phyloP scores from a whole-genome alignment of 1,140 invertebrate genomes.

The Coptotermes formosanus region DNA sequence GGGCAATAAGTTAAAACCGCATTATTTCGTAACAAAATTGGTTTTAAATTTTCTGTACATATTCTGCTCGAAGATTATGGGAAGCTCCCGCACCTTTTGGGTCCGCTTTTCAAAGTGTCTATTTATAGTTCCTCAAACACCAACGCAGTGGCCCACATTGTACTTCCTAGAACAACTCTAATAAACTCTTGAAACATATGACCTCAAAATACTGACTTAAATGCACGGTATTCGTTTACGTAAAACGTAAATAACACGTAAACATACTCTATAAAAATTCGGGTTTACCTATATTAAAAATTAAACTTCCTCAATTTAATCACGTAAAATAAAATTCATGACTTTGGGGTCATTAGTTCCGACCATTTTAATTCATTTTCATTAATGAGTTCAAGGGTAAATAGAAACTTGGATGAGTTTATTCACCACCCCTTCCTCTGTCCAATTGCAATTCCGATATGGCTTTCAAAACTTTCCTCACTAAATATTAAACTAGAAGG shows the following conservation, averaged over 20 bases:
- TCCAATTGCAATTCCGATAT: neutral
- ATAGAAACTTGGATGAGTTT: neutral
- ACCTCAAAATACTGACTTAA: neutral
- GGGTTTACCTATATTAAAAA: no score
- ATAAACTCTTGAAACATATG: no score
- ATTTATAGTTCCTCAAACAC: no score
- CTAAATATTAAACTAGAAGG: constrained; percentile 4
- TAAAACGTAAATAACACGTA: neutral
- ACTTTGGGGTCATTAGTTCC: neutral
- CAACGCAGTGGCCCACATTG: no score
- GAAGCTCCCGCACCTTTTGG: no score
- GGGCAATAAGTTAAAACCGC: no score
- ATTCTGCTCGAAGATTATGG: no score
- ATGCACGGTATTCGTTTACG: neutral
- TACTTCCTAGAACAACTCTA: no score
- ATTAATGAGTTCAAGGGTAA: constrained; percentile 9
- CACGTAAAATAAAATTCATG: neutral
- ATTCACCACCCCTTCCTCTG: neutral
- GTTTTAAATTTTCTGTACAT: no score
- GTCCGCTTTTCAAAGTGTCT: no score
- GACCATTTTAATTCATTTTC: neutral
- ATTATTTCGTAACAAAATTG: no score
- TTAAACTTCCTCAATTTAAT: no score
- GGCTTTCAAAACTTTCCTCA: neutral
- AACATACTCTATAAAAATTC: neutral